phyloP scores from a whole-genome alignment of 2,888 invertebrate genomes.

The Phania funesta region DNA sequence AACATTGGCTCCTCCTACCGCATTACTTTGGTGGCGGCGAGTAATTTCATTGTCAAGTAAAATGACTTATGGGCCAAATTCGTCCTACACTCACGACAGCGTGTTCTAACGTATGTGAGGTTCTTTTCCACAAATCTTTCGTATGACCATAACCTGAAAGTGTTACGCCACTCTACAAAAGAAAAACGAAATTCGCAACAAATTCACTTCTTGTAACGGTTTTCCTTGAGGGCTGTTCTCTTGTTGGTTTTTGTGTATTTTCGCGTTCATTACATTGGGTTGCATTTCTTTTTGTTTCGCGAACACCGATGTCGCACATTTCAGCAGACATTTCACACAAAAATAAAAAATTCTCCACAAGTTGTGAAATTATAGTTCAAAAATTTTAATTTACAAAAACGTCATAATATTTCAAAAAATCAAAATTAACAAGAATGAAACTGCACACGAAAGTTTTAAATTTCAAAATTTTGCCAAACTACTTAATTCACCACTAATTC shows the following conservation, averaged over 20 bases:
- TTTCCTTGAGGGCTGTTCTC: not conserved
- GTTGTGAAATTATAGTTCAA: no score
- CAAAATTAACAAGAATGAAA: no score
- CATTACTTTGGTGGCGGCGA: slow-evolving; percentile 34
- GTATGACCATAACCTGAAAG: slow-evolving; percentile 31
- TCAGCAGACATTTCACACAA: slow-evolving; percentile 52
- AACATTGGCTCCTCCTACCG: slow-evolving; percentile 31
- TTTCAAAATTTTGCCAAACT: no score
- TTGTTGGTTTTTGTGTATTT: not conserved
- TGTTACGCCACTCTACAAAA: slow-evolving; percentile 35
- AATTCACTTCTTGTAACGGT: slow-evolving; percentile 37
- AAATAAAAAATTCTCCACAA: no score
- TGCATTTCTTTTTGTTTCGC: slow-evolving; percentile 53
- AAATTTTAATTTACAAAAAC: no score
- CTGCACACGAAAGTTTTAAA: no score
- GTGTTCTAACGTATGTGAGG: slow-evolving; percentile 46
- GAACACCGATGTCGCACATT: slow-evolving; percentile 54
- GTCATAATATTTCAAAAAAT: no score
- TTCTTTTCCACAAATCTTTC: slow-evolving; percentile 52
- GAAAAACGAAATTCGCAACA: slow-evolving; percentile 33
- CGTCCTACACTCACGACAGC: slow-evolving; percentile 40
- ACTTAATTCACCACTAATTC: no score
- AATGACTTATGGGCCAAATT: slow-evolving; percentile 47
- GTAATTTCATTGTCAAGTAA: slow-evolving; percentile 48
- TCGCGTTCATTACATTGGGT: slow-evolving; percentile 26